These are phyloP conservation scores for Cygnus buccinator DNA, from an alignment of 2,113 vertebrate species.

Conservation along the genomic window DNA sequence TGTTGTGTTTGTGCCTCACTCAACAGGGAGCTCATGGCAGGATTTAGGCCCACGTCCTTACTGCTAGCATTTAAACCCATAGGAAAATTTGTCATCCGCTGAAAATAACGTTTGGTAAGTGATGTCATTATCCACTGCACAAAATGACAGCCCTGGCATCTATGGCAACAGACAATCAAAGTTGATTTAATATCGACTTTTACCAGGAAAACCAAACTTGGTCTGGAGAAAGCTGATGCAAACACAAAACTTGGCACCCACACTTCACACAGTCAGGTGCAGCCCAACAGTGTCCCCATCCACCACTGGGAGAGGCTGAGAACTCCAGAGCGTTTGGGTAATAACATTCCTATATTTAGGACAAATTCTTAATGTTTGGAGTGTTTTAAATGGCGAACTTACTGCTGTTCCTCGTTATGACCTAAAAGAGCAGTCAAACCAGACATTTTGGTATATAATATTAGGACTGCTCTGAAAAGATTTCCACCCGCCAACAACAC, in stretches of 20 bases:
- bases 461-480: background rate
- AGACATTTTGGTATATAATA: background rate
- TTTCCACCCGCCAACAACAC: background rate
- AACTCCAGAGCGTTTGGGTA: background rate
- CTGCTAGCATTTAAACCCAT: rapidly evolving
- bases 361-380: background rate
- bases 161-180: background rate
- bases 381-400: background rate
- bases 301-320: background rate
- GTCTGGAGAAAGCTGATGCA: background rate
- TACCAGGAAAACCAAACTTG: background rate
- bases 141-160: background rate
- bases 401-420: background rate
- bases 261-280: background rate
- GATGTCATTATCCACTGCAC: background rate
- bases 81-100: background rate
- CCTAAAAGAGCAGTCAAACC: background rate
- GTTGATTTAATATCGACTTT: background rate
- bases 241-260: background rate
- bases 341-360: background rate
- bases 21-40: rapidly evolving
- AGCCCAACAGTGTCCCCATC: background rate
- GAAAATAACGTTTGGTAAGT: background rate
- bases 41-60: background rate
- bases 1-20: rapidly evolving